Conservation (phyloP, 2,797 vertebrate genomes). For the Chloroceryle amazona region DNA sequence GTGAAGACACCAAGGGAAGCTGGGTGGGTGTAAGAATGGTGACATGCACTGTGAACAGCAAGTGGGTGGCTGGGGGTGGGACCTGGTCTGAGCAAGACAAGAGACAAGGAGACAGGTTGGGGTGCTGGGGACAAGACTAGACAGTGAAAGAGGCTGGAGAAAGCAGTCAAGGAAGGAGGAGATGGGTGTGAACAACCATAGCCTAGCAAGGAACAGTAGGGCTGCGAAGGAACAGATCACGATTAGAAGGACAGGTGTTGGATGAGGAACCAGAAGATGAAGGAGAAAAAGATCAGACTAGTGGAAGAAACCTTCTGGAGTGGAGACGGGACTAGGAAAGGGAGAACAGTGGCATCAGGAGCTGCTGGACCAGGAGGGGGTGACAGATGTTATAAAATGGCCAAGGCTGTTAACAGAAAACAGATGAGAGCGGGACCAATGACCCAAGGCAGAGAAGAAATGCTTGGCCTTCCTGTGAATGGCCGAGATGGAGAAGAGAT, state of each 20-base stretch:
- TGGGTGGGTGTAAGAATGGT: background rate
- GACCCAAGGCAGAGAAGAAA: background rate
- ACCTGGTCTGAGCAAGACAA: accelerated
- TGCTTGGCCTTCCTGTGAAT: background rate
- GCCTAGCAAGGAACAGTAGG: background rate
- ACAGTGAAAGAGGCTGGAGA: background rate
- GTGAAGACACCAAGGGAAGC: background rate
- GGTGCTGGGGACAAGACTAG: background rate
- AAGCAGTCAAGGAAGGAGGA: background rate
- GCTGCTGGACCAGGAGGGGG: background rate
- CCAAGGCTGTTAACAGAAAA: background rate
- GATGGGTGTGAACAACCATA: background rate
- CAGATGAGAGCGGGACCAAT: background rate
- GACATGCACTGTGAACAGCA: accelerated
- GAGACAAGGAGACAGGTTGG: background rate
- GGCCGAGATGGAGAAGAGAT: background rate
- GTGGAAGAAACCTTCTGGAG: background rate
- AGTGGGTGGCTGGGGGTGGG: background rate
- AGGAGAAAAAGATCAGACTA: background rate
- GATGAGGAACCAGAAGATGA: background rate
- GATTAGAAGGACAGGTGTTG: accelerated
- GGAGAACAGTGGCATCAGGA: background rate
- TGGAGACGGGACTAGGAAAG: background rate
- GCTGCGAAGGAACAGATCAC: background rate
- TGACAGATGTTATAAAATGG: background rate